phyloP scores from a whole-genome alignment of 2,797 vertebrate genomes.

The Tenualosa ilisha region DNA sequence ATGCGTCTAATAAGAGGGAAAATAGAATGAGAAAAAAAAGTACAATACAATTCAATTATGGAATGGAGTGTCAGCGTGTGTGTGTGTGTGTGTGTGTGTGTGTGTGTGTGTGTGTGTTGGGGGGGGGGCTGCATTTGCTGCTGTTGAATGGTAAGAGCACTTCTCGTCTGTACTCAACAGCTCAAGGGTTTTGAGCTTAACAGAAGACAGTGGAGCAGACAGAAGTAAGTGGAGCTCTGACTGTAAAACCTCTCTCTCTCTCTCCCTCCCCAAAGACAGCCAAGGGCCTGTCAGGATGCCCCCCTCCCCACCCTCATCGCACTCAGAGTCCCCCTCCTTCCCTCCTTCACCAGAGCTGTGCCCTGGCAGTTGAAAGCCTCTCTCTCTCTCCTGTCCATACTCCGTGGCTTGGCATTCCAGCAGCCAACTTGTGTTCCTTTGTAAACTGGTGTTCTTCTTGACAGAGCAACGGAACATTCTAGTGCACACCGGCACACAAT shows the following conservation, averaged over 20 bases:
- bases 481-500: slow-evolving; percentile 48
- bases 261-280: not conserved
- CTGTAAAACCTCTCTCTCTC: not conserved
- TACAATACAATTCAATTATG: slow-evolving; percentile 14
- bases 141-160: not conserved
- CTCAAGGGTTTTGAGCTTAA: slow-evolving; percentile 12
- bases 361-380: slow-evolving; percentile 14
- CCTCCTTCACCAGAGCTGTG: not conserved
- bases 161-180: not conserved
- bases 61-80: slow-evolving; percentile 36
- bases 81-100: slow-evolving; percentile 1
- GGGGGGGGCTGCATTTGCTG: not conserved
- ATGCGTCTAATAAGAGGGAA: not conserved
- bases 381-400: not conserved
- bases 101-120: not conserved
- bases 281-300: not conserved
- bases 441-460: slow-evolving; percentile 37
- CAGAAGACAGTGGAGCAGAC: not conserved
- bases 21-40: not conserved
- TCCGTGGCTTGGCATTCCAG: not conserved
- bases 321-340: too few relatives aligned
- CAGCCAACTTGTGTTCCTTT: slow-evolving; percentile 27
- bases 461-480: slow-evolving; percentile 52
- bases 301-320: not conserved
- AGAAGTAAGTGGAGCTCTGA: not conserved